These are phyloP conservation scores for Microcebus ravelobensis DNA, from an alignment of 2,113 vertebrate species.

Conservation along the genomic window DNA sequence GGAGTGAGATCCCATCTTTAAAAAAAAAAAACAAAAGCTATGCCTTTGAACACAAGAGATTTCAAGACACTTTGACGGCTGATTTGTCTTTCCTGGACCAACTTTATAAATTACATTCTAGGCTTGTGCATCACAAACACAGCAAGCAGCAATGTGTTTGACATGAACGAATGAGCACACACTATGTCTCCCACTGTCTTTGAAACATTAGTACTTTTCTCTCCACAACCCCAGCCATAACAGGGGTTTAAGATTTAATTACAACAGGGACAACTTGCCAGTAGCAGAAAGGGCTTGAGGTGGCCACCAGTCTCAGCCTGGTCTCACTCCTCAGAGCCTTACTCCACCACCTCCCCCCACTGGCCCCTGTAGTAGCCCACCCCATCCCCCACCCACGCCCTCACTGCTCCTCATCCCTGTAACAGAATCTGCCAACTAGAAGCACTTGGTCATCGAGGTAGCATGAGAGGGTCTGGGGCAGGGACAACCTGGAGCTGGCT, in stretches of 20 bases:
- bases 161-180: no score
- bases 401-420: neutral
- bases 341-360: neutral
- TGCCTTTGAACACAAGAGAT: neutral
- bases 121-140: neutral
- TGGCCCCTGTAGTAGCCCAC: no score
- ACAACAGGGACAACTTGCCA: neutral
- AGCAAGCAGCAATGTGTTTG: neutral
- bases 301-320: neutral
- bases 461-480: neutral
- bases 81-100: neutral
- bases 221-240: rapidly evolving
- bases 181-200: neutral
- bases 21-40: no score
- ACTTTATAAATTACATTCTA: neutral
- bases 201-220: neutral
- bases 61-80: neutral
- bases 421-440: neutral
- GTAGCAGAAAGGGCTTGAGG: neutral
- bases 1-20: no score
- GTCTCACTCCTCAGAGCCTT: neutral
- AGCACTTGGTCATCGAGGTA: neutral
- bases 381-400: rapidly evolving
- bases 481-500: neutral
- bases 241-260: neutral